Conservation (phyloP, 2,797 vertebrate species). For the Gambelia wislizenii region DNA sequence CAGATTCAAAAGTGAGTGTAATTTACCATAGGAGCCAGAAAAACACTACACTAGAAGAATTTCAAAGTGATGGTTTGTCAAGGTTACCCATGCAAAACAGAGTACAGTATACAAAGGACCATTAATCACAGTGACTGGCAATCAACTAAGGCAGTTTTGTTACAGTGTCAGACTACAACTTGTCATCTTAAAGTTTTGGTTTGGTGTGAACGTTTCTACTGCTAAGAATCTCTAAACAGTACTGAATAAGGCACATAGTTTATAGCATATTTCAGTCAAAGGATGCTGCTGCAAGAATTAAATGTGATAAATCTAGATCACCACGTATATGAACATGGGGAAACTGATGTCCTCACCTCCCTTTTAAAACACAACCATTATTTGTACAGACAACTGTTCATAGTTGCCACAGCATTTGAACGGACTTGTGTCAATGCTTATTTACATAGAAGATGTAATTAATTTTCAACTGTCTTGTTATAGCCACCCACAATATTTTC, state of each 20-base stretch:
- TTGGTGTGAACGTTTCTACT: not conserved
- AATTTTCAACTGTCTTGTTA: not conserved
- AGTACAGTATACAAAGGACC: not conserved
- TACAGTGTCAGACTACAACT: not conserved
- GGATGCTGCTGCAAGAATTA: not conserved
- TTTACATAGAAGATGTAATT: fast-evolving
- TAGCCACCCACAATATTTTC: not conserved
- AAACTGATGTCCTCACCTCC: not conserved
- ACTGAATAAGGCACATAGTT: no score
- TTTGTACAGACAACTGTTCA: not conserved
- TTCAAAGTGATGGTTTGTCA: not conserved
- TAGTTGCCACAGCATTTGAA: not conserved
- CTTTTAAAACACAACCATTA: not conserved
- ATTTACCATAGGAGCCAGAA: not conserved
- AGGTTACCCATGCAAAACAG: slow-evolving; percentile 11
- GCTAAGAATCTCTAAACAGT: not conserved
- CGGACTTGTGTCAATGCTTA: no score
- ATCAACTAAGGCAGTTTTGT: not conserved
- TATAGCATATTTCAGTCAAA: not conserved
- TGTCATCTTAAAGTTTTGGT: not conserved
- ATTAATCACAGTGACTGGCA: slow-evolving; percentile 12
- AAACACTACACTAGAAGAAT: not conserved
- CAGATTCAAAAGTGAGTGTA: slow-evolving; percentile 1
- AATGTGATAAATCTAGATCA: not conserved
- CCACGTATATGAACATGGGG: not conserved